These are phyloP conservation scores for Eudyptes chrysolophus DNA, from an alignment of 2,113 vertebrate genomes.

Conservation along the genomic window DNA sequence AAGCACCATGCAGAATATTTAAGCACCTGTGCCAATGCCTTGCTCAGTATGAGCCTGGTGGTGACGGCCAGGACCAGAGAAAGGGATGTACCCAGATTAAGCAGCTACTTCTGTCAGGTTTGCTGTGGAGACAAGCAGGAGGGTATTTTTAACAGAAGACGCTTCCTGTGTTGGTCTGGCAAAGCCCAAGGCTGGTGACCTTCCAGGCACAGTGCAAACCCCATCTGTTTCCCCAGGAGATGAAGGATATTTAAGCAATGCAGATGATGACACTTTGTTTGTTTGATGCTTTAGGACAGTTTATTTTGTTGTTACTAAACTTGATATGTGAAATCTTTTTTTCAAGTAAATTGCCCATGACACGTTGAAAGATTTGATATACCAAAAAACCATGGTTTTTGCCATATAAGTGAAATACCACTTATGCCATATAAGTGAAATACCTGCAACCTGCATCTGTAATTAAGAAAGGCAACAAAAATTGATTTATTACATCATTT, in stretches of 20 bases:
- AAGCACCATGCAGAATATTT: not conserved
- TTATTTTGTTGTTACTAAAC: constrained; percentile 2
- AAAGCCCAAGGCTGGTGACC: constrained; percentile 25
- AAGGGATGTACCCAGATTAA: not conserved
- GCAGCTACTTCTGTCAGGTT: not conserved
- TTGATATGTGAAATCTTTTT: not conserved
- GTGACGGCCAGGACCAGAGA: not conserved
- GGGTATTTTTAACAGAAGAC: constrained; percentile 35
- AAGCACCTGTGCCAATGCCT: not conserved
- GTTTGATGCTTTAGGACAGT: not conserved
- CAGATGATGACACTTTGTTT: not conserved
- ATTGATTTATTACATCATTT: not conserved
- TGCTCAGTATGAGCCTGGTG: not conserved
- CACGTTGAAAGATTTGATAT: not conserved
- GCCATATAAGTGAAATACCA: not conserved
- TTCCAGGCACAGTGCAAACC: constrained; percentile 28
- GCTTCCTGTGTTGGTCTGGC: constrained; percentile 12
- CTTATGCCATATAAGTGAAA: not conserved
- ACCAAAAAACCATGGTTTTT: not conserved
- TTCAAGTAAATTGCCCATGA: not conserved
- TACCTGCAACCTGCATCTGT: not conserved
- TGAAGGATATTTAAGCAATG: not conserved
- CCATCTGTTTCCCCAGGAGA: constrained; percentile 48
- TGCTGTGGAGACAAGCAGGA: not conserved
- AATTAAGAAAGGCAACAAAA: not conserved